Conservation (phyloP, 2,113 vertebrate genomes). For the Pituophis catenifer region DNA sequence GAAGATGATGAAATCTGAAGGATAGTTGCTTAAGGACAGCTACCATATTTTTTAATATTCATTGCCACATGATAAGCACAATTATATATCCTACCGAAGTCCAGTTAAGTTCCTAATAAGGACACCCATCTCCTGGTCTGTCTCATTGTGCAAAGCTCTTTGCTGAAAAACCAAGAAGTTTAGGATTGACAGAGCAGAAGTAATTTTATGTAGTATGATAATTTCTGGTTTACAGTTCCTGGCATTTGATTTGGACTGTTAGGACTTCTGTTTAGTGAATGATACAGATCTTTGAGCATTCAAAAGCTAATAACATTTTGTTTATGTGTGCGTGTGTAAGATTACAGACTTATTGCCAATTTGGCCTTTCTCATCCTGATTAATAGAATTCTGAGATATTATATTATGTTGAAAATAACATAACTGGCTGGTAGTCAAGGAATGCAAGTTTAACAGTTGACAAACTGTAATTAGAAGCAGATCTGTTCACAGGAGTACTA, state of each 20-base stretch:
- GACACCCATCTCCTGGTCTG: background rate
- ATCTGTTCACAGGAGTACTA: background rate
- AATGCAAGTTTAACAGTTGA: background rate
- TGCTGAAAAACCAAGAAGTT: background rate
- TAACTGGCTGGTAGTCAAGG: background rate
- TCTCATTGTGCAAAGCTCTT: background rate
- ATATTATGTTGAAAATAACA: background rate
- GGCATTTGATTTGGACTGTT: background rate
- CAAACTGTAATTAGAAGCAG: background rate
- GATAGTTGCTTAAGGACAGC: background rate
- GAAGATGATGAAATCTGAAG: background rate
- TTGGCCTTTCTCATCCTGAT: background rate
- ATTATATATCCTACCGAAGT: background rate
- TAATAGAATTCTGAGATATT: background rate
- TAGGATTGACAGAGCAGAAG: background rate
- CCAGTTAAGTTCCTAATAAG: background rate
- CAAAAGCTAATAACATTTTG: background rate
- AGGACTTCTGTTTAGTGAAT: background rate
- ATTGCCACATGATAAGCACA: background rate
- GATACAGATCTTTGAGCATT: background rate
- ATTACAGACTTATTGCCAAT: background rate
- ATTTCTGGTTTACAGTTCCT: background rate
- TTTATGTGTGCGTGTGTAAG: background rate
- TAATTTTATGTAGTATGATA: background rate
- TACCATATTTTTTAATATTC: background rate